Conservation (phyloP, 1,140 invertebrate species). For the Lucilia sericata region DNA sequence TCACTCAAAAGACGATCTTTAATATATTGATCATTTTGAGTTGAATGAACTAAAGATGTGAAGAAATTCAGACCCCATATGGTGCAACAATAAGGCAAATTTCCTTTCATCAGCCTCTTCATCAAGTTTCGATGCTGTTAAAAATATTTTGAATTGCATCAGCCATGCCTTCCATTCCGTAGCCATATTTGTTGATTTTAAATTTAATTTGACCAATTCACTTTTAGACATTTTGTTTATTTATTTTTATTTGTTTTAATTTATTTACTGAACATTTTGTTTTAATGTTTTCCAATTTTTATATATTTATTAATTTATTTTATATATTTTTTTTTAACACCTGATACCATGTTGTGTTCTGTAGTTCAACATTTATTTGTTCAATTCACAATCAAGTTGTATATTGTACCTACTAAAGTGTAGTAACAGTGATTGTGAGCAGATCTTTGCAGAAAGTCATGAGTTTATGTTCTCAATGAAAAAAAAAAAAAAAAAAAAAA, state of each 20-base stretch:
- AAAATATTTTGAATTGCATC: slow-evolving; percentile 32
- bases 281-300: neutral
- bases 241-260: neutral
- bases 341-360: too few relatives aligned
- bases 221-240: neutral
- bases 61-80: slow-evolving; percentile 22
- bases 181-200: slow-evolving; percentile 26
- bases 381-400: too few relatives aligned
- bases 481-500: too few relatives aligned
- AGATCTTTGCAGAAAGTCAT: too few relatives aligned
- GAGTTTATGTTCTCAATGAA: too few relatives aligned
- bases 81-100: slow-evolving; percentile 37
- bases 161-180: slow-evolving; percentile 18
- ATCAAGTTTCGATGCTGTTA: slow-evolving; percentile 29
- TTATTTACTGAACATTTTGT: neutral
- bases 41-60: slow-evolving; percentile 38
- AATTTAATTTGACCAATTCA: neutral
- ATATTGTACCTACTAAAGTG: too few relatives aligned
- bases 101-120: neutral
- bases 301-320: neutral
- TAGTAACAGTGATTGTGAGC: too few relatives aligned
- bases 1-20: neutral
- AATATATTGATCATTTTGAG: neutral
- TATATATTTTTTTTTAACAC: neutral
- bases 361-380: too few relatives aligned